Evolutionary conservation across 2,797 vertebrate genomes (phyloP), one percentile per base, ranked within the genome.

Genomic region (Chrysocyon brachyurus): DNA sequence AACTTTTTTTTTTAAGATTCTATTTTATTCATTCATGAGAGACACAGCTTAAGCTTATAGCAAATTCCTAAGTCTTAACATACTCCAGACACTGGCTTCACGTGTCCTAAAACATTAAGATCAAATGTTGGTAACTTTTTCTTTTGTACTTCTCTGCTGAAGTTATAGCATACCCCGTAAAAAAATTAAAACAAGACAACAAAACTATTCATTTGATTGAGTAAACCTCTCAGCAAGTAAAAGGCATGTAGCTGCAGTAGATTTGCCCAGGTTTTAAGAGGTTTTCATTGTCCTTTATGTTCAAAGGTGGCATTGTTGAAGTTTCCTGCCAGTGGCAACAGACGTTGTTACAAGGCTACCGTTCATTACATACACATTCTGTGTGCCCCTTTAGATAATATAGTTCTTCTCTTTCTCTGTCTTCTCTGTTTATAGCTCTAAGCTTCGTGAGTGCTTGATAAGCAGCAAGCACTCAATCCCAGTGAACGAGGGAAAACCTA

Each of bases 161-260:
- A 85, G 73, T 94, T 85, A 68, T 46, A 19, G 21, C 40, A 22
- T 64, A 61, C 16, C 31, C n/a, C 81, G 84, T 83, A 84, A 86
- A 95, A 72, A 96, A 97, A 94, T 81, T 85, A 91, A 79, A 88
- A 90, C 54, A 78, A 90, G 87, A 9, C 70, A 63, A 33, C 63
- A 59, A 11, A 57, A 61, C 78, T 66, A 6, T 93, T 89, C 77
- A 64, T 89, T 86, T 78, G 72, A 77, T 57, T 26, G 61, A n/a
- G 10, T 77, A 46, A 95, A 17, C 72, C 63, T 79, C 28, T 21
- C 52, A 89, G 64, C n/a, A 54, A n/a, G 40, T 77, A 84, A 46
- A 49, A 86, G 31, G 56, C 89, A 1, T 68, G 16, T 28, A 63
- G 21, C 49, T 36, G 19, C 24, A 12, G 26, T 64, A 57, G 70